Evolutionary conservation across 2,888 invertebrate genomes (phyloP), one percentile per base, ranked within the genome.

Genomic region (Xiphydria camelus): DNA sequence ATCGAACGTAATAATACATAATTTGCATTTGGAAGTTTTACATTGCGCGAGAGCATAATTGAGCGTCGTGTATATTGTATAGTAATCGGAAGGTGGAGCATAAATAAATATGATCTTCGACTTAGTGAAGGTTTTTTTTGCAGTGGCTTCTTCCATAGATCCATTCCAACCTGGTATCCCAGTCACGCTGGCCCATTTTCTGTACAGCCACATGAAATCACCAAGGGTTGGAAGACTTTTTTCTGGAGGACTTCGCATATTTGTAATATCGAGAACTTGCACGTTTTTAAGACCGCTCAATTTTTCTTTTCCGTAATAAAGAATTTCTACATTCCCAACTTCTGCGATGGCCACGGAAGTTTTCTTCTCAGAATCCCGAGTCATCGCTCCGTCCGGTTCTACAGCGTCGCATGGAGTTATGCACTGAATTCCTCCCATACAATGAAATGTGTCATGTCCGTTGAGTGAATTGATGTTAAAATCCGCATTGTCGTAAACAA

Each of bases 191-290:
- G 10, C 7, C 29, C 46, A 4, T 17, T 39, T 39, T 1, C 18
- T 21, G 4, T 20, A 39, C 4, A 26, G 17, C 39, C 62, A 47
- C 46, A 37, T n/a, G 5, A 39, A 29, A 39, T 39, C 39, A n/a
- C 17, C 12, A n/a, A n/a, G n/a, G n/a, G n/a, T n/a, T n/a, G n/a
- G n/a, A n/a, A n/a, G n/a, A n/a, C n/a, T n/a, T 6, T 15, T 18
- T 12, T 32, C 38, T 31, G 34, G 29, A 19, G 25, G 20, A 9
- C n/a, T 10, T 25, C 29, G 34, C 10, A 34, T 44, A 46, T 51
- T 45, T 57, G 9, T 20, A 22, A 36, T 21, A 14, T 36, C 23
- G 14, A 5, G 7, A 32, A 22, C 41, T 25, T 40, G 22, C 33
- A 41, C 21, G 9, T 14, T 10, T 29, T n/a, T 10, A n/a, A 41